A percentile compares a stretch with the other conserved stretches of the same genome.
Evolutionary conservation across 2,888 invertebrate species (phyloP).

Genomic region (Euclidia mi): DNA sequence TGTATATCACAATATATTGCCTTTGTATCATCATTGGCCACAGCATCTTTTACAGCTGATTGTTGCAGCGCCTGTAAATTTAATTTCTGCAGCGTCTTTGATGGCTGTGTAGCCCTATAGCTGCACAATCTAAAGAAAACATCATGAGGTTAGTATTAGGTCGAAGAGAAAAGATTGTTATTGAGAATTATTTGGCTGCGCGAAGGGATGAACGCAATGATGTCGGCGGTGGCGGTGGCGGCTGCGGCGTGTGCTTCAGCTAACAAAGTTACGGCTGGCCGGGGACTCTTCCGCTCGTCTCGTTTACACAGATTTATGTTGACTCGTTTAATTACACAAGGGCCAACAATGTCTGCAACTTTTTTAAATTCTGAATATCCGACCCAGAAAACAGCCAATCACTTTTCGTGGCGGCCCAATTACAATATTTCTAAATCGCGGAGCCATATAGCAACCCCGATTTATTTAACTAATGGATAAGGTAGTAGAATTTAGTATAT

Average conservation of each 20-base stretch:
- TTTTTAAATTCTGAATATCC: slow-evolving; percentile 52
- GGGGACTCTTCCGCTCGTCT: slow-evolving; percentile 68
- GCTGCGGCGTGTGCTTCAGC: slow-evolving; percentile 56
- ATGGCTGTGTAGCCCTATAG: no score
- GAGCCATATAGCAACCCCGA: slow-evolving; percentile 29
- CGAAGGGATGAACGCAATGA: slow-evolving; percentile 32
- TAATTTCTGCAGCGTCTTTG: no score
- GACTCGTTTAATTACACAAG: slow-evolving; percentile 73
- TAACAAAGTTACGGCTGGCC: slow-evolving; percentile 74
- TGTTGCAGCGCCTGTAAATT: no score
- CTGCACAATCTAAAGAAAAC: no score
- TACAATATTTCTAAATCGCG: slow-evolving; percentile 43
- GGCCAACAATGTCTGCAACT: slow-evolving; percentile 55
- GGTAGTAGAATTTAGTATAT: slow-evolving; percentile 65
- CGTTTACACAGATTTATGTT: slow-evolving; percentile 73
- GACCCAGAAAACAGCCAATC: slow-evolving; percentile 44
- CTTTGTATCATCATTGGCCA: no score
- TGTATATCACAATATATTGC: no score
- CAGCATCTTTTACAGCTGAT: no score
- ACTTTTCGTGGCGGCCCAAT: slow-evolving; percentile 48
- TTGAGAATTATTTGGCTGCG: slow-evolving; percentile 57
- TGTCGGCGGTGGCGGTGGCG: no score
- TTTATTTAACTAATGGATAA: slow-evolving; percentile 63
- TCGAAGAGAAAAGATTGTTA: slow-evolving; percentile 49
- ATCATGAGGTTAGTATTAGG: slow-evolving; percentile 23